A percentile compares a stretch with the other conserved stretches of the same genome.
Evolutionary conservation across 2,797 vertebrate species (phyloP).

Genomic region (Eleutherodactylus coqui): DNA sequence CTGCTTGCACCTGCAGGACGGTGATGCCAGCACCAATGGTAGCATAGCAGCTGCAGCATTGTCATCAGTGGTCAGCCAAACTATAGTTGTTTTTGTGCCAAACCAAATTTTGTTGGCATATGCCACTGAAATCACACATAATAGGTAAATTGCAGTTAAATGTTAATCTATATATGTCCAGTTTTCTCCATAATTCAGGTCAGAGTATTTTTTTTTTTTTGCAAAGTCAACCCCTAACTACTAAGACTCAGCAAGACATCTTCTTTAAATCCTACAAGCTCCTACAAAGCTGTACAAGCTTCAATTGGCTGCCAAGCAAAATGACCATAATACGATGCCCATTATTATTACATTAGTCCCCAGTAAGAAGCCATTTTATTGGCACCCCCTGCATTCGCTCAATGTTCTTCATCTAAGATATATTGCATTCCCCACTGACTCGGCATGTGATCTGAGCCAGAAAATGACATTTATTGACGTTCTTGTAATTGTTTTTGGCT

Average conservation of each 20-base stretch:
- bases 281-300: background rate
- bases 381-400: background rate
- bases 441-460: slow-evolving; percentile 34
- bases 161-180: background rate
- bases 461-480: slow-evolving; percentile 50
- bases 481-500: slow-evolving; percentile 49
- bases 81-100: background rate
- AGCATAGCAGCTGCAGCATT: background rate
- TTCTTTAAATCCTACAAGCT: background rate
- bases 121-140: background rate
- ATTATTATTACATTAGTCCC: slow-evolving; percentile 39
- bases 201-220: background rate
- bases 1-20: background rate
- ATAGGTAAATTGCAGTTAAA: background rate
- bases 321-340: background rate
- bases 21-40: background rate
- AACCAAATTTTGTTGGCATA: background rate
- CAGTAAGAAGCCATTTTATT: slow-evolving; percentile 3
- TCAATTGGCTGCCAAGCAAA: slow-evolving; percentile 1
- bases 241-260: background rate
- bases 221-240: background rate
- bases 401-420: slow-evolving; percentile 25
- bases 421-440: slow-evolving; percentile 25
- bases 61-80: background rate
- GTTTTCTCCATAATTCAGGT: background rate